Percentiles rank a stretch among this genome's conserved stretches.
Evolutionary conservation across 2,797 vertebrate genomes (phyloP).

Genomic region (Botia almorhae): DNA sequence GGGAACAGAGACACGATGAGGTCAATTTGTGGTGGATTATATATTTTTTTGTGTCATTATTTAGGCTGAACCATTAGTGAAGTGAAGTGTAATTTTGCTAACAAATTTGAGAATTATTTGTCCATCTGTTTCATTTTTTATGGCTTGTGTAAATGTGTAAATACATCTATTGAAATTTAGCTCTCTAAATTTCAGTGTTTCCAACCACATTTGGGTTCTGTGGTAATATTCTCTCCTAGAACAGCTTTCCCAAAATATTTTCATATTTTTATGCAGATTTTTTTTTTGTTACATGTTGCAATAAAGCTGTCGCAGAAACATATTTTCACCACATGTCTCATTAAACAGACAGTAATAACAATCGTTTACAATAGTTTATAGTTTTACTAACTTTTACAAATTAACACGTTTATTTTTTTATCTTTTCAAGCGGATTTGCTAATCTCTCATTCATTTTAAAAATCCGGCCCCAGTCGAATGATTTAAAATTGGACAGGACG

Average conservation of each 20-base stretch:
- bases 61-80: neutral
- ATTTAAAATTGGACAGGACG: too few species aligned
- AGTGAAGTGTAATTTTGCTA: neutral
- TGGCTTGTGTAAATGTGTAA: slow-evolving; percentile 5
- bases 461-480: too few species aligned
- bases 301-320: neutral
- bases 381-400: too few species aligned
- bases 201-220: neutral
- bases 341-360: too few species aligned
- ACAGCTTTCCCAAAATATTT: neutral
- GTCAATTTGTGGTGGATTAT: slow-evolving; percentile 21
- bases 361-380: too few species aligned
- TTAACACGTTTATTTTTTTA: too few species aligned
- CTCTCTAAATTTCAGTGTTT: neutral
- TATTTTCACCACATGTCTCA: neutral
- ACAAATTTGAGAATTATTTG: neutral
- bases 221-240: neutral
- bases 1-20: slow-evolving; percentile 32
- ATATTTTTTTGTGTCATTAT: neutral
- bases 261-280: neutral
- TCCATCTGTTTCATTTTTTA: neutral
- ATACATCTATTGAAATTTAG: neutral
- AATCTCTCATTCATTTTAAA: too few species aligned
- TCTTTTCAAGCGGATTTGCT: too few species aligned
- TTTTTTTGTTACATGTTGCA: neutral